A percentile compares a stretch with the other conserved stretches of the same genome.
phyloP scores from a whole-genome alignment of 1,140 invertebrate genomes.

The Zeugodacus cucurbitae region DNA sequence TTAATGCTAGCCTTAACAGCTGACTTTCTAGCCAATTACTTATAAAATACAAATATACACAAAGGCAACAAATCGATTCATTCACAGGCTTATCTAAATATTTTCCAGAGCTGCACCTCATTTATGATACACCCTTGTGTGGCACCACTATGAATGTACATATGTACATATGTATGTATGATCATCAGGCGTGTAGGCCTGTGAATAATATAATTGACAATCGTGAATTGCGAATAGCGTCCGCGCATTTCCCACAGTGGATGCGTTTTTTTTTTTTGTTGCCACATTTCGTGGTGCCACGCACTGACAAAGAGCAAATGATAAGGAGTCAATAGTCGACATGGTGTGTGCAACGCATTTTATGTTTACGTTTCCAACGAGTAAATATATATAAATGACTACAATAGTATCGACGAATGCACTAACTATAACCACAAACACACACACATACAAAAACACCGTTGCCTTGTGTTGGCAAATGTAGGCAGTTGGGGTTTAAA shows the following conservation, averaged over 20 bases:
- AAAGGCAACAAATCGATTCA: not conserved
- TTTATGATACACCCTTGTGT: not conserved
- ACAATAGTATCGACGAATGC: not conserved
- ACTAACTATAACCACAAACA: not conserved
- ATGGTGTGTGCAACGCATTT: not conserved
- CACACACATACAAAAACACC: not conserved
- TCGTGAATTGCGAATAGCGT: not conserved
- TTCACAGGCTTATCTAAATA: constrained; percentile 7
- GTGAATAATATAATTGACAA: constrained; percentile 28
- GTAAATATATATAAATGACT: not conserved
- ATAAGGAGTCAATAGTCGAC: not conserved
- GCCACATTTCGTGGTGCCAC: not conserved
- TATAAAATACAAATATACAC: constrained; percentile 24
- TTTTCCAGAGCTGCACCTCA: constrained; percentile 6
- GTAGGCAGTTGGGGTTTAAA: not conserved
- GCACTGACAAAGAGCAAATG: constrained; percentile 15
- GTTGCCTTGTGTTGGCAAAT: not conserved
- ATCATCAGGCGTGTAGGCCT: not conserved
- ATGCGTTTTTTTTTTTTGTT: not conserved
- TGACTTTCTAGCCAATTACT: constrained; percentile 7
- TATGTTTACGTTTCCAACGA: not conserved
- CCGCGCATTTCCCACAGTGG: not conserved
- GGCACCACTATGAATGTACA: not conserved
- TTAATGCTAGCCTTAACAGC: not conserved
- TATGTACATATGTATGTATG: no score